A percentile compares a stretch with the other conserved stretches of the same genome.
phyloP scores from a whole-genome alignment of 2,797 vertebrate species.

The Pangasius krempfi region DNA sequence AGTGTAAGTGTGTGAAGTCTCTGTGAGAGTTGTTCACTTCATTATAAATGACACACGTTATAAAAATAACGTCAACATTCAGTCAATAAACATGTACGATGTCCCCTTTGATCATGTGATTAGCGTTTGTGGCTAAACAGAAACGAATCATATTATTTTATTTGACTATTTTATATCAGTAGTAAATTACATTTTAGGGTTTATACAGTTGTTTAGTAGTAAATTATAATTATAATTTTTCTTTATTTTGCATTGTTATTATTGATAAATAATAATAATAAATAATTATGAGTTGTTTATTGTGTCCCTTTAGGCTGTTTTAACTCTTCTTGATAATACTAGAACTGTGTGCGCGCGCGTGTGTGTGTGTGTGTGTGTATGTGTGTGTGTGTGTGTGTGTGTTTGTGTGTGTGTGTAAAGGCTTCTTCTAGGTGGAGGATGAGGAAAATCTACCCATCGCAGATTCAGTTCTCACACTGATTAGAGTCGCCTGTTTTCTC shows the following conservation, averaged over 20 bases:
- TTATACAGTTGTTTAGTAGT: background rate
- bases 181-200: too few relatives aligned
- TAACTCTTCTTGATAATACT: too few relatives aligned
- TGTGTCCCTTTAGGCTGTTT: background rate
- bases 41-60: background rate
- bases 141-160: background rate
- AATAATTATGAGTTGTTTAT: background rate
- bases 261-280: too few relatives aligned
- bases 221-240: background rate
- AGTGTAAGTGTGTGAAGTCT: background rate
- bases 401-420: background rate
- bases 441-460: background rate
- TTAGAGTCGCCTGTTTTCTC: background rate
- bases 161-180: background rate
- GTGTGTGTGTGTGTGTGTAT: constrained; percentile 10
- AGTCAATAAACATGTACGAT: too few relatives aligned
- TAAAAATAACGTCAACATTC: background rate
- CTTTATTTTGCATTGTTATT: too few relatives aligned
- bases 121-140: background rate
- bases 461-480: constrained; percentile 8
- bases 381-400: constrained; percentile 9
- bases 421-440: background rate
- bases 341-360: constrained; percentile 14
- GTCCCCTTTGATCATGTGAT: background rate
- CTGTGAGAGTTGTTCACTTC: background rate